Percentiles rank a stretch among this genome's conserved stretches.
phyloP scores from a whole-genome alignment of 2,888 invertebrate species.

The Tupiocoris notatus region DNA sequence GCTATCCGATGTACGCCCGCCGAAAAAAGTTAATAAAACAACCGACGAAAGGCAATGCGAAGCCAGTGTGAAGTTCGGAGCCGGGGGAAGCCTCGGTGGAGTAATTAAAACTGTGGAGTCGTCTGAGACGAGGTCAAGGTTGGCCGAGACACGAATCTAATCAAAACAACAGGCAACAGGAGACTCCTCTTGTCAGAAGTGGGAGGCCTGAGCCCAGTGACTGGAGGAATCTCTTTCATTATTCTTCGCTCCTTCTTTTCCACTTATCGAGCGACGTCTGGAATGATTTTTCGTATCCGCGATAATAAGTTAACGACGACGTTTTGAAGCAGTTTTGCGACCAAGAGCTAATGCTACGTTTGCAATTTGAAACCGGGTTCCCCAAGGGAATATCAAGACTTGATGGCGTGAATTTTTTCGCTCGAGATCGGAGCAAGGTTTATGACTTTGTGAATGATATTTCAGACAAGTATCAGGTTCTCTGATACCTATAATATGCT shows the following conservation, averaged over 20 bases:
- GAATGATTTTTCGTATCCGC: too few species aligned
- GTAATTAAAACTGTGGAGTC: slow-evolving; percentile 43
- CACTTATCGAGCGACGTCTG: too few species aligned
- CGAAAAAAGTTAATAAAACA: not conserved
- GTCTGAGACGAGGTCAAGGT: slow-evolving; percentile 42
- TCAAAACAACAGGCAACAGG: slow-evolving; percentile 38
- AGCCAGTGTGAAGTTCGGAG: slow-evolving; percentile 2
- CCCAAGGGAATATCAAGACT: too few species aligned
- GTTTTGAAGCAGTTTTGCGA: too few species aligned
- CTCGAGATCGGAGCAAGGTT: not conserved
- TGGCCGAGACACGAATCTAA: slow-evolving; percentile 41
- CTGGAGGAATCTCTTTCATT: not conserved
- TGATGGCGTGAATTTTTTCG: not conserved
- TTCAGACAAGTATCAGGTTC: too few species aligned
- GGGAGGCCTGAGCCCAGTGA: not conserved
- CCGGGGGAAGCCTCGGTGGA: slow-evolving; percentile 6
- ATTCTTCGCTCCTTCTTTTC: not conserved
- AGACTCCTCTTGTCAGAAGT: not conserved
- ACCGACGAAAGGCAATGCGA: not conserved
- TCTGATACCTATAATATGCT: too few species aligned
- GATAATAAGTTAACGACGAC: too few species aligned
- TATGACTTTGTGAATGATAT: too few species aligned
- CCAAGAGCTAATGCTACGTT: too few species aligned
- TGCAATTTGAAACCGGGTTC: too few species aligned
- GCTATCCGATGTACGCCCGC: too few species aligned